Conservation (phyloP, 2,888 invertebrate genomes). For the Ennomos erosarius region DNA sequence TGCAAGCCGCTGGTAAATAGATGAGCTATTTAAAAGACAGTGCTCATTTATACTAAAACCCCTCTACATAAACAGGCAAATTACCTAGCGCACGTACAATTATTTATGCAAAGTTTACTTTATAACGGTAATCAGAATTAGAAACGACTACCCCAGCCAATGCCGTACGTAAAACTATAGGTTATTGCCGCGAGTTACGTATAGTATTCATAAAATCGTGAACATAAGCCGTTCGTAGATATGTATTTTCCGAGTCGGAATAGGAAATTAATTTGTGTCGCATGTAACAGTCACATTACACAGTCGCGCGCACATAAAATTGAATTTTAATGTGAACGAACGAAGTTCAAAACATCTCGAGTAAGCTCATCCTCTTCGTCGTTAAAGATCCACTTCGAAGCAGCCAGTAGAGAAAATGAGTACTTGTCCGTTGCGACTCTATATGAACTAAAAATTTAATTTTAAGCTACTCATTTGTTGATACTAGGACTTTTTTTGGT, state of each 20-base stretch:
- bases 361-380: conserved; percentile 5
- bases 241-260: conserved; percentile 24
- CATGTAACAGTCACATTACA: conserved; percentile 30
- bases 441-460: too few species aligned
- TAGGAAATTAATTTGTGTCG: conserved; percentile 31
- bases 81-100: conserved; percentile 5
- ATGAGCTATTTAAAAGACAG: conserved; percentile 16
- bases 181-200: conserved; percentile 23
- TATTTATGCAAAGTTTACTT: conserved; percentile 20
- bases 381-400: not conserved
- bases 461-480: too few species aligned
- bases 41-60: conserved; percentile 7
- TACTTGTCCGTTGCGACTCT: too few species aligned
- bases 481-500: too few species aligned
- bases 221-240: conserved; percentile 17
- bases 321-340: conserved; percentile 15
- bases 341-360: conserved; percentile 13
- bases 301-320: conserved; percentile 19
- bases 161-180: conserved; percentile 22
- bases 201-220: conserved; percentile 25
- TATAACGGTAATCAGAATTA: conserved; percentile 15
- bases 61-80: conserved; percentile 7
- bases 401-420: not conserved
- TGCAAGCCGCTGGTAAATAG: conserved; percentile 1
- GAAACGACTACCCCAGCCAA: conserved; percentile 13